Evolutionary conservation across 2,797 vertebrate species (phyloP), one percentile per base, ranked within the genome.

Genomic region (Rhinoraja longicauda): DNA sequence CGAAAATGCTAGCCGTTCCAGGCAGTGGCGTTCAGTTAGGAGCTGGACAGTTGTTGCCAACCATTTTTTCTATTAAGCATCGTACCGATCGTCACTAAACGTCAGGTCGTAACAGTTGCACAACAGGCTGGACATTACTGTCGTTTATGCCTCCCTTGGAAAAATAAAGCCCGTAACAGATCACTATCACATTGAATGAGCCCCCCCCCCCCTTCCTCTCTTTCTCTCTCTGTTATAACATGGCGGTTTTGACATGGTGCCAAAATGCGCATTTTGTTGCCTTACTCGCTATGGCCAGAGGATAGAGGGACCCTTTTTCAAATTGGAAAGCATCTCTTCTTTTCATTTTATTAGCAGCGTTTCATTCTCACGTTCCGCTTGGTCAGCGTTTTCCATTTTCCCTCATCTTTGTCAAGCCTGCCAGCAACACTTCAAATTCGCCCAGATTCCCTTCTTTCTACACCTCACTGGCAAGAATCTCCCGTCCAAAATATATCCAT

Each of bases 211-310:
- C 81, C 10, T n/a, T 62, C 29, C 81, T 82, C 93, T 81, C 78
- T 82, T 45, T 84, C 36, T 13, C 59, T 67, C 84, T 73, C n/a
- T 76, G 75, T 72, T 93, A 93, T 93, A 94, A 94, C 93, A 94
- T 94, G 93, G 93, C 93, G 93, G 92, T 90, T 91, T 93, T 93
- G 93, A 94, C 93, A 93, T 92, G 53, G 45, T 94, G 93, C 93
- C 93, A 94, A 93, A 79, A 90, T 93, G 62, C 70, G 77, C 75
- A 78, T 81, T 77, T 93, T 93, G 93, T 93, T 76, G 93, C 73
- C 93, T 93, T 94, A 93, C 79, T 93, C 93, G 92, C 92, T 94
- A 93, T 93, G 81, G 59, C 81, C 81, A 81, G 64, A 81, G 79
- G 77, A 93, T 70, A 78, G 73, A 32, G 70, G 93, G 93, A 92